phyloP scores from a whole-genome alignment of 2,113 vertebrate species.

The Orthonyx spaldingii region DNA sequence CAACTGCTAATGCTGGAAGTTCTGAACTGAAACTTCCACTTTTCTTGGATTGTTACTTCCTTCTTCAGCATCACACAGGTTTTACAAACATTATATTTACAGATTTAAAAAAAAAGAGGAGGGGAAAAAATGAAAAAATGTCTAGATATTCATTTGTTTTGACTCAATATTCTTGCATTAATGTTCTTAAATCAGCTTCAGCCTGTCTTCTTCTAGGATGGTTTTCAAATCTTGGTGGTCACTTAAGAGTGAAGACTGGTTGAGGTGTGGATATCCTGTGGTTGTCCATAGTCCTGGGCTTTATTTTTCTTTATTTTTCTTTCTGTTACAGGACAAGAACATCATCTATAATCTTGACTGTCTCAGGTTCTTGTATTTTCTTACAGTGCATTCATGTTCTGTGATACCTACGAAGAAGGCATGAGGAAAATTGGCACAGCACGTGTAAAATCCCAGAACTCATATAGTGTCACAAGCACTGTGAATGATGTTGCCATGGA shows the following conservation, averaged over 20 bases:
- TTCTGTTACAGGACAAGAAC: not conserved
- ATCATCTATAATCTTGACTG: not conserved
- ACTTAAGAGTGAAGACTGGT: not conserved
- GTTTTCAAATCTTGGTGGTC: not conserved
- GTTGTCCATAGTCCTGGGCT: not conserved
- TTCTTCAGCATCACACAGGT: not conserved
- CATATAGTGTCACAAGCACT: not conserved
- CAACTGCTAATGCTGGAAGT: not conserved
- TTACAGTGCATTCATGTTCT: not conserved
- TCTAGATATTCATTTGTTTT: not conserved
- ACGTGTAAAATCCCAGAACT: not conserved
- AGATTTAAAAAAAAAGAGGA: not conserved
- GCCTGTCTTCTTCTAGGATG: not conserved
- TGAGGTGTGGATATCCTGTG: not conserved
- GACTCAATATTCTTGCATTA: not conserved
- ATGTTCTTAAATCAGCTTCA: not conserved
- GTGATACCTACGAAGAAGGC: not conserved
- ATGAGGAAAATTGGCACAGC: not conserved
- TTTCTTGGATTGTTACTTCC: not conserved
- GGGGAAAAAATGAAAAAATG: rapidly evolving
- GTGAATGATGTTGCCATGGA: not conserved
- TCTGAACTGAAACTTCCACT: not conserved
- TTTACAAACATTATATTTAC: not conserved
- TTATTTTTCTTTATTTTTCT: not conserved
- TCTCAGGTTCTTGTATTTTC: not conserved